phyloP scores from a whole-genome alignment of 2,113 vertebrate genomes.

The Aplodontia rufa region DNA sequence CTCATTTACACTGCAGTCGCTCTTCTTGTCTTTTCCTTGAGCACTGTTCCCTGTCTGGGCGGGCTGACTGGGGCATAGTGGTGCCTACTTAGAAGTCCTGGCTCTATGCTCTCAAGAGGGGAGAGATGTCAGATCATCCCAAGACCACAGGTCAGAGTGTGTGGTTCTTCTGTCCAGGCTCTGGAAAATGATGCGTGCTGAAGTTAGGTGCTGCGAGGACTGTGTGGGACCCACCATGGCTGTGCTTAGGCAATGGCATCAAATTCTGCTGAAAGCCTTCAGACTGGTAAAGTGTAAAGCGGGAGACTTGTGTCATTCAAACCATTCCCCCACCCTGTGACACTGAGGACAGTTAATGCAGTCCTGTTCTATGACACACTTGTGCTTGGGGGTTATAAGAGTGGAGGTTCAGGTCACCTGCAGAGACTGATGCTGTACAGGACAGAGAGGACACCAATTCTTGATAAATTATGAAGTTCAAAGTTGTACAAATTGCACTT shows the following conservation, averaged over 20 bases:
- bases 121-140: not conserved
- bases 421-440: not conserved
- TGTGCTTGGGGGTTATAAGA: not conserved
- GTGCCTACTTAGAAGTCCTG: not conserved
- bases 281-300: no score
- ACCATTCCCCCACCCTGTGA: not conserved
- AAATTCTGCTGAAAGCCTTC: not conserved
- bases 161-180: not conserved
- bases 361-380: not conserved
- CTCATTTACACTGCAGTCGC: accelerated
- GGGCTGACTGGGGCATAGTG: no score
- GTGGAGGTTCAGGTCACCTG: not conserved
- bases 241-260: not conserved
- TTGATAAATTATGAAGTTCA: not conserved
- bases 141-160: not conserved
- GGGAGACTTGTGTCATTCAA: no score
- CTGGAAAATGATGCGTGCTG: not conserved
- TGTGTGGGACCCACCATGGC: not conserved
- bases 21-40: not conserved
- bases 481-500: not conserved
- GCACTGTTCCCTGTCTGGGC: not conserved
- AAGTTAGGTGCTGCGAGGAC: not conserved
- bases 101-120: not conserved
- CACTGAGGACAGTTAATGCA: accelerated
- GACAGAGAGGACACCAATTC: not conserved